Base-by-base conservation (phyloP, 2,797 vertebrate genomes). In the Pseudochirops cupreus region DNA sequence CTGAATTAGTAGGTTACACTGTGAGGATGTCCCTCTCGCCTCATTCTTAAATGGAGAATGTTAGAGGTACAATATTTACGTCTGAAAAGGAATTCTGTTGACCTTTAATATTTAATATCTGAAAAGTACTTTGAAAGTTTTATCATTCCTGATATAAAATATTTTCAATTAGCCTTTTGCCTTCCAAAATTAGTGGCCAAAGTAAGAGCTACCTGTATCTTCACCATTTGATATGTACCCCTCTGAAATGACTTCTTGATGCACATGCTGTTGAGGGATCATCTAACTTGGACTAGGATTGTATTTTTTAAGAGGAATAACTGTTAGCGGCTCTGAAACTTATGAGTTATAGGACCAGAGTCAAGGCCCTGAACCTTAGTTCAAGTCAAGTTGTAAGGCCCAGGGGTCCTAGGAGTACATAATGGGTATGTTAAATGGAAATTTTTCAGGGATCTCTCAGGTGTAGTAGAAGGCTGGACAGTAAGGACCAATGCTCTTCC, bases 101-200 rank as follows among this genome's bases (percentile, higher is more conserved):
- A 82, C 18, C 94, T 91, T 95, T 82, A 74, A 3, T 24, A 93
- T 93, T 56, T 94, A 10, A 1, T 90, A 74, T 74, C 31, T 53
- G 54, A n/a, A 91, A 93, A 93, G 94, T 0, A 91, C 91, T 91
- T 94, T 57, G 26, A 93, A 29, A 62, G 31, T 92, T 92, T 92
- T 89, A 96, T 57, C 57, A 93, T 55, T 91, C 33, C n/a, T 46
- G 93, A 24, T 57, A 67, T 58, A 11, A 39, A 93, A n/a, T 50
- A 92, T 11, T 93, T 92, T 67, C 53, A 55, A 56, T 74, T 94
- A 26, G 55, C 7, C 24, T 93, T 97, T 94, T 31, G 91, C 46
- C 52, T 54, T 93, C 74, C 95, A 91, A 95, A 96, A 67, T 93
- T 28, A 90, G 90, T 94, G 39, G 5, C 11, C 59, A 92, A 95